Base-by-base conservation (phyloP, 1,140 invertebrate species). In the Dinoponera quadriceps region DNA sequence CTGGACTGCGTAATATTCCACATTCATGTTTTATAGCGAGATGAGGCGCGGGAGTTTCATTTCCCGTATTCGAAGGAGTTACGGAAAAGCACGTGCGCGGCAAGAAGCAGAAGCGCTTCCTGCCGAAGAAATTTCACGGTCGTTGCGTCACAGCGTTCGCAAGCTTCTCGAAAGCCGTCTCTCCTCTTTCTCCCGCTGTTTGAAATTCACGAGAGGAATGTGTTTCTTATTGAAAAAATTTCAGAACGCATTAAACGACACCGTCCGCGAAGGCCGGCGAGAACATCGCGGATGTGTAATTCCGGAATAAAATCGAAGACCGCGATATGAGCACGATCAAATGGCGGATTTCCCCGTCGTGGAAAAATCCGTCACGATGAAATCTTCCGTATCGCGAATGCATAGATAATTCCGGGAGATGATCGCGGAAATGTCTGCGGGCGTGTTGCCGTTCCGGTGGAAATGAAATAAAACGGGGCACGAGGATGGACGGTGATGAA, bases 11-110 rank as follows among this genome's bases (percentile, higher is more conserved):
- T 62, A 60, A 48, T 13, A 60, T 25, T 60, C 57, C 9, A 0
- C 38, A 14, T 74, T 63, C 38, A 49, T 62, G 29, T 74, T 74
- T 74, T 49, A 48, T 20, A 63, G 13, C 14, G 14, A 75, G 49
- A 29, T 18, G 38, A 62, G 72, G 48, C 25, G 54, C 20, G 38
- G 13, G 22, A 74, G 27, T 63, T 9, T 75, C 60, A 63, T 63
- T 63, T 75, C 25, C 63, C 25, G 29, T 49, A 49, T 63, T 63
- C 55, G 18, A 63, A 49, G 14, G 3, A 63, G 33, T 27, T 44
- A 48, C 5, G 18, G n/a, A n/a, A n/a, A 13, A 48, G 38, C 29
- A 57, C n/a, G 57, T 9, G 9, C 14, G 14, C n/a, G 18, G 3
- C 11, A 44, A 44, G 22, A 75, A 29, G 14, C 7, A 20, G 57